Percentiles rank a stretch among this genome's conserved stretches.
These are phyloP conservation scores for Arge pagana DNA, from an alignment of 2,888 invertebrate genomes.

Conservation along the genomic window DNA sequence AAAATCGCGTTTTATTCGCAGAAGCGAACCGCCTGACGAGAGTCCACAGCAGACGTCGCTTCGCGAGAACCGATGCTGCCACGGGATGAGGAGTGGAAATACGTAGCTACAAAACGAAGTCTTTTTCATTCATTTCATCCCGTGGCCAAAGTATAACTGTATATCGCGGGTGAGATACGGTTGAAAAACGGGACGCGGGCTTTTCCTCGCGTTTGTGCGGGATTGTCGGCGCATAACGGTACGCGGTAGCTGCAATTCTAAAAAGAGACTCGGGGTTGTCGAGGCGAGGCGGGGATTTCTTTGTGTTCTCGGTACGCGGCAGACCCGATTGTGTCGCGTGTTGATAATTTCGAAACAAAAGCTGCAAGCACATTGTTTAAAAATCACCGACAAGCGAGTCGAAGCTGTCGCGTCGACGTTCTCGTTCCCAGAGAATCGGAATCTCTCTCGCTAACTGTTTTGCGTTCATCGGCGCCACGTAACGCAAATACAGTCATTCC, in stretches of 20 bases:
- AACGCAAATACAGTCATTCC: no score
- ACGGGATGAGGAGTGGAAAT: no score
- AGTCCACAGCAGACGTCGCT: no score
- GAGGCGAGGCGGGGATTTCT: slow-evolving; percentile 34
- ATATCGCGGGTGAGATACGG: slow-evolving; percentile 42
- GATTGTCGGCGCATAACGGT: slow-evolving; percentile 10
- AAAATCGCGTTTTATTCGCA: no score
- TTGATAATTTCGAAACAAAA: slow-evolving; percentile 58
- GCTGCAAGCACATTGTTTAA: slow-evolving; percentile 48
- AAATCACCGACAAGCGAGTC: slow-evolving; percentile 48
- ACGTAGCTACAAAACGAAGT: no score
- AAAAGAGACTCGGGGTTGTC: not conserved
- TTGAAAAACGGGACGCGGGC: slow-evolving; percentile 46
- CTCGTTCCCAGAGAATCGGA: not conserved
- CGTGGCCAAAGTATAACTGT: not conserved
- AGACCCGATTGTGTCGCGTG: slow-evolving; percentile 53
- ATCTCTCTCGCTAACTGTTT: no score
- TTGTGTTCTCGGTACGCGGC: slow-evolving; percentile 41
- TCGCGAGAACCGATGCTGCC: no score
- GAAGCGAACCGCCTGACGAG: no score
- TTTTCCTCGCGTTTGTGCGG: slow-evolving; percentile 7
- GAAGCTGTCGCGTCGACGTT: not conserved
- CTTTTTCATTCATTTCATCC: no score
- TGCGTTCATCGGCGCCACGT: no score
- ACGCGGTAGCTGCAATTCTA: not conserved